A percentile compares a stretch with the other conserved stretches of the same genome.
These are phyloP conservation scores for Sminthurinus aureus DNA, from an alignment of 2,888 invertebrate species.

Conservation along the genomic window DNA sequence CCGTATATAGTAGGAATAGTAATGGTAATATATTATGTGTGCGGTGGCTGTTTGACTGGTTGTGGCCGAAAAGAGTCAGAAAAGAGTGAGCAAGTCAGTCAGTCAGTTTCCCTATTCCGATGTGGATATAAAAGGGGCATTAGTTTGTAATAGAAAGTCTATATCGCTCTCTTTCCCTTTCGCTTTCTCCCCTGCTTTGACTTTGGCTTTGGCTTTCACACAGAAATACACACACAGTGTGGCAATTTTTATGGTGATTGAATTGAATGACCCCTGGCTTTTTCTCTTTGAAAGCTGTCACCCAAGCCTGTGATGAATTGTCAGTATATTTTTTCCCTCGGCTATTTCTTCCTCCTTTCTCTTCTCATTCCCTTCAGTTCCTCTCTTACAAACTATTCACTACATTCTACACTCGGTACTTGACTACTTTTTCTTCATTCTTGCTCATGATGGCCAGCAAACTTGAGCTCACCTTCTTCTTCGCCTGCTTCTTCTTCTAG, in stretches of 20 bases:
- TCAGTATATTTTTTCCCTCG: conserved; percentile 31
- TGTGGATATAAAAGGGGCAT: not conserved
- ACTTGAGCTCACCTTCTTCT: not conserved
- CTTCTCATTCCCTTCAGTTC: not conserved
- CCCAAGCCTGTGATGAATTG: conserved; percentile 52
- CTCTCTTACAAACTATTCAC: too few species aligned
- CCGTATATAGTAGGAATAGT: too few species aligned
- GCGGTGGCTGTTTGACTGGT: not conserved
- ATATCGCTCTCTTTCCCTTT: conserved; percentile 9
- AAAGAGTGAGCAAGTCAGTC: too few species aligned
- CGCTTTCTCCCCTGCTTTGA: not conserved
- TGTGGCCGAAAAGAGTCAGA: too few species aligned
- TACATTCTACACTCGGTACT: too few species aligned
- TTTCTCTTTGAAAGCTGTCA: conserved; percentile 45
- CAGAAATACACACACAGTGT: not conserved
- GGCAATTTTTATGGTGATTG: conserved; percentile 52
- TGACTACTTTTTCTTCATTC: too few species aligned
- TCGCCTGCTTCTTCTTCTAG: not conserved
- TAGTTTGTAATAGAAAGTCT: not conserved
- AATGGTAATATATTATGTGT: too few species aligned
- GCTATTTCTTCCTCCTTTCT: conserved; percentile 9
- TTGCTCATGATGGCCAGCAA: not conserved
- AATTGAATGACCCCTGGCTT: conserved; percentile 55
- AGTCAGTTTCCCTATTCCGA: too few species aligned
- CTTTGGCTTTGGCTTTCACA: too few species aligned